Evolutionary conservation across 92 coral and sea anemone species (phyloP).

Genomic region (Micromussa lordhowensis): DNA sequence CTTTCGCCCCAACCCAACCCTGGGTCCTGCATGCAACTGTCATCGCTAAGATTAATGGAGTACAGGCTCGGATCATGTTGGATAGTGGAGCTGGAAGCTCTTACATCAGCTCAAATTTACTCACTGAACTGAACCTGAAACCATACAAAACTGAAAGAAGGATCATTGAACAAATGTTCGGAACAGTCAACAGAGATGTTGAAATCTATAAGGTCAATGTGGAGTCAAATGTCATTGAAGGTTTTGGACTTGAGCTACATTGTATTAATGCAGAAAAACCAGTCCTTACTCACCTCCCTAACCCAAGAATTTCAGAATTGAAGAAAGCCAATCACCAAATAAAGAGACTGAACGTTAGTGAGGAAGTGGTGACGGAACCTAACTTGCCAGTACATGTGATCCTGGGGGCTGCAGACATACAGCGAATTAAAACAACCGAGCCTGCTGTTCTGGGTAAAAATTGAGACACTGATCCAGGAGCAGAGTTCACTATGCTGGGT

Average conservation of each 20-base stretch:
- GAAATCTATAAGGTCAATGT: slow-evolving; percentile 52
- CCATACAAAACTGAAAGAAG: slow-evolving; percentile 51
- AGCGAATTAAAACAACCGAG: too few species aligned
- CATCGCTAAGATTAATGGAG: too few species aligned
- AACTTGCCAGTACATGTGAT: slow-evolving; percentile 30
- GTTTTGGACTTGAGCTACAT: slow-evolving; percentile 45
- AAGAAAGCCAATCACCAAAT: slow-evolving; percentile 43
- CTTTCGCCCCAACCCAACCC: too few species aligned
- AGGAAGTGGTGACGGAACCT: slow-evolving; percentile 42
- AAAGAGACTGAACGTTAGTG: slow-evolving; percentile 51
- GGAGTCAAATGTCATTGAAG: slow-evolving; percentile 14
- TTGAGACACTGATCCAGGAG: slow-evolving; percentile 35
- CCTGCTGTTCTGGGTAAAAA: too few species aligned
- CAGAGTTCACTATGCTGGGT: slow-evolving; percentile 53
- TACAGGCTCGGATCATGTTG: too few species aligned
- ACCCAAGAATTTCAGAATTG: slow-evolving; percentile 54
- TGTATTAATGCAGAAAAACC: slow-evolving; percentile 61
- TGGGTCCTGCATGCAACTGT: too few species aligned
- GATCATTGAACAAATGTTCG: slow-evolving; percentile 66
- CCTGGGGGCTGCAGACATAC: too few species aligned
- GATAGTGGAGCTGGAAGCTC: too few species aligned
- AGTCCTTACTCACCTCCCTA: too few species aligned
- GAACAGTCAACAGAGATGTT: slow-evolving; percentile 39
- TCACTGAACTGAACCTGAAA: slow-evolving; percentile 39
- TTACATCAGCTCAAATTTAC: slow-evolving; percentile 52